Evolutionary conservation across 2,113 vertebrate species (phyloP).

Genomic region (Myodes glareolus): DNA sequence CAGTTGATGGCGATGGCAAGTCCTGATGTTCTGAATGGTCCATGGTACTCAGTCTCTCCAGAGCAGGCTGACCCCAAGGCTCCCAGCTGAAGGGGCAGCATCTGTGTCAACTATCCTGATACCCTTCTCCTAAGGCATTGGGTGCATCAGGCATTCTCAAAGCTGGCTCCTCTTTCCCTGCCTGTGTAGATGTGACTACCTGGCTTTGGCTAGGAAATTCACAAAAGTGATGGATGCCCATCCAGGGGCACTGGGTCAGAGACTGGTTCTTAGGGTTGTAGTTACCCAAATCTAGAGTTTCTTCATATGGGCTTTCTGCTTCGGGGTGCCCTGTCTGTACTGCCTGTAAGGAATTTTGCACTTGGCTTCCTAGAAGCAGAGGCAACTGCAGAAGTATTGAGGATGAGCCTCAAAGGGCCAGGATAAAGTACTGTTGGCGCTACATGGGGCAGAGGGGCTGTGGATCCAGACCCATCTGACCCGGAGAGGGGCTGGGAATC

Average conservation of each 20-base stretch:
- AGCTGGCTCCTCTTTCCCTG: background rate
- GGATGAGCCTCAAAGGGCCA: background rate
- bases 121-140: slow-evolving; percentile 58
- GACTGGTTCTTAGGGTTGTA: background rate
- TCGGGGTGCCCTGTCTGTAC: background rate
- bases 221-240: background rate
- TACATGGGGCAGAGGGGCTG: background rate
- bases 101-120: background rate
- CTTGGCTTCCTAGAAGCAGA: background rate
- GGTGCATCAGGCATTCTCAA: slow-evolving; percentile 51
- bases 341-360: background rate
- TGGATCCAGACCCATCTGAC: background rate
- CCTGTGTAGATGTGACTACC: background rate
- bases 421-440: slow-evolving; percentile 59
- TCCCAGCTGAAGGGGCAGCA: slow-evolving; percentile 24
- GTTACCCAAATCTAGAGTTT: slow-evolving; percentile 4
- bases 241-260: background rate
- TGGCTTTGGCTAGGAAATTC: slow-evolving; percentile 30
- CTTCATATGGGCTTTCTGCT: background rate
- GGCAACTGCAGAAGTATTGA: background rate
- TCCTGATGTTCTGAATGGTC: slow-evolving; percentile 41
- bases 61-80: background rate
- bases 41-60: slow-evolving; percentile 5
- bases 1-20: background rate
- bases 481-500: background rate